Percentiles rank a stretch among this genome's conserved stretches.
Conservation (phyloP, 2,113 vertebrate species). For the Antennarius striatus region DNA sequence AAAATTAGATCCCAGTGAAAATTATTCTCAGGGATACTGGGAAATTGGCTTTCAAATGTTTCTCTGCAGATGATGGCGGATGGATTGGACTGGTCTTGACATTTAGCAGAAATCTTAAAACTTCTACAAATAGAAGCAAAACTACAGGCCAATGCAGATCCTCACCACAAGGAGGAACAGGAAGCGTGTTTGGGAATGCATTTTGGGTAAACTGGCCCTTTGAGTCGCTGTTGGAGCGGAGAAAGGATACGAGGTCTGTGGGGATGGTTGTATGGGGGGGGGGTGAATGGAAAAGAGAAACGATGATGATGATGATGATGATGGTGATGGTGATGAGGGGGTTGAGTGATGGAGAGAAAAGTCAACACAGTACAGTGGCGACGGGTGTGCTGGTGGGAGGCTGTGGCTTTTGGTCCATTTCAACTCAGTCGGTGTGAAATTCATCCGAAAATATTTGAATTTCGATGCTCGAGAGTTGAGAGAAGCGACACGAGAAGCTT, state of each 20-base stretch:
- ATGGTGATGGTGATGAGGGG: conserved; percentile 9
- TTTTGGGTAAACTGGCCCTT: conserved; percentile 16
- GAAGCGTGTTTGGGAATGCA: conserved; percentile 1
- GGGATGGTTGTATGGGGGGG: not conserved
- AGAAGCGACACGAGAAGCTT: too few relatives aligned
- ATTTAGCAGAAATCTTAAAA: not conserved
- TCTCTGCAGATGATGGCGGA: not conserved
- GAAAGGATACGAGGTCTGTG: not conserved
- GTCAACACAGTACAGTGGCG: conserved; percentile 17
- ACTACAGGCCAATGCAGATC: not conserved
- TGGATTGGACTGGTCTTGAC: not conserved
- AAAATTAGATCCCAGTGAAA: conserved; percentile 2
- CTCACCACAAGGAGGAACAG: not conserved
- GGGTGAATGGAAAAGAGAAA: not conserved
- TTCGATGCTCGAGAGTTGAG: not conserved
- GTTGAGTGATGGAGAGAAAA: conserved; percentile 15
- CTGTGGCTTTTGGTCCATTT: conserved; percentile 45
- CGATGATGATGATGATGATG: conserved; percentile 19
- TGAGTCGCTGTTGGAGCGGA: conserved; percentile 1
- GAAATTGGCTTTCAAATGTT: not conserved
- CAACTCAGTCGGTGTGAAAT: conserved; percentile 32
- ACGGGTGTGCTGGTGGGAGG: conserved; percentile 6
- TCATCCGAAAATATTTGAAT: not conserved
- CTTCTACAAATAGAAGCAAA: conserved; percentile 13
- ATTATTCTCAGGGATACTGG: not conserved